These are phyloP conservation scores for Oryzias javanicus DNA, from an alignment of 2,113 vertebrate species.

Conservation along the genomic window DNA sequence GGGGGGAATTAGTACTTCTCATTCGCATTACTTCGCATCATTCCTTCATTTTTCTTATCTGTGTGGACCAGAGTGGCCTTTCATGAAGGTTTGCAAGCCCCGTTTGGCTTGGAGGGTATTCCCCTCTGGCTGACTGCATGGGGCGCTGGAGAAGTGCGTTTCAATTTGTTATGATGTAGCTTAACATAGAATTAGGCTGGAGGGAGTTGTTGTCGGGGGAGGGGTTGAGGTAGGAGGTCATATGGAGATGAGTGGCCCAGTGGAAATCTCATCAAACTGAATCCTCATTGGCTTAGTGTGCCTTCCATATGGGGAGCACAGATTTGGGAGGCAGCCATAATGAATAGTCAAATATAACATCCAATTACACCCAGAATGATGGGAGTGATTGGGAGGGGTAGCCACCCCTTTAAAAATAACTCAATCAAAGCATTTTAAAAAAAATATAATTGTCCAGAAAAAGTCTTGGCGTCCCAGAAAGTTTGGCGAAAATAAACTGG, in stretches of 20 bases:
- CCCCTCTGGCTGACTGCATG: slow-evolving; percentile 39
- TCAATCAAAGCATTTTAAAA: neutral
- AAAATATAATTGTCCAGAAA: neutral
- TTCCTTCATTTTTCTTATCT: slow-evolving; percentile 53
- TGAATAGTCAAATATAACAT: slow-evolving; percentile 2
- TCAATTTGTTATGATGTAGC: slow-evolving; percentile 41
- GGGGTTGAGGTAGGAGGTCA: slow-evolving; percentile 14
- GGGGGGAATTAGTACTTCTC: slow-evolving; percentile 45
- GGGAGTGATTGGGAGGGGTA: neutral
- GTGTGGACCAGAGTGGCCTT: slow-evolving; percentile 35
- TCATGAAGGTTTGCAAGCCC: slow-evolving; percentile 22
- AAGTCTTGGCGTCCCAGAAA: too few species aligned
- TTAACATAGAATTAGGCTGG: slow-evolving; percentile 12
- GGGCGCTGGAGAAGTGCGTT: slow-evolving; percentile 13
- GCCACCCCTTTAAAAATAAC: too few species aligned
- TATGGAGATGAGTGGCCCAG: slow-evolving; percentile 6
- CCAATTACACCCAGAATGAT: neutral
- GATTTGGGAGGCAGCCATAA: slow-evolving; percentile 17
- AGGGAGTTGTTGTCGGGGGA: neutral
- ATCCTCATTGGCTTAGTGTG: slow-evolving; percentile 17
- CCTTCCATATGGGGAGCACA: slow-evolving; percentile 2
- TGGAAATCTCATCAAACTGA: slow-evolving; percentile 16
- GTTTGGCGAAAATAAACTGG: too few species aligned
- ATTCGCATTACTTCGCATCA: slow-evolving; percentile 44
- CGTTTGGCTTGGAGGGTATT: slow-evolving; percentile 21